These are phyloP conservation scores for Enteromius fasciolatus DNA, from an alignment of 2,797 vertebrate species.

Conservation along the genomic window DNA sequence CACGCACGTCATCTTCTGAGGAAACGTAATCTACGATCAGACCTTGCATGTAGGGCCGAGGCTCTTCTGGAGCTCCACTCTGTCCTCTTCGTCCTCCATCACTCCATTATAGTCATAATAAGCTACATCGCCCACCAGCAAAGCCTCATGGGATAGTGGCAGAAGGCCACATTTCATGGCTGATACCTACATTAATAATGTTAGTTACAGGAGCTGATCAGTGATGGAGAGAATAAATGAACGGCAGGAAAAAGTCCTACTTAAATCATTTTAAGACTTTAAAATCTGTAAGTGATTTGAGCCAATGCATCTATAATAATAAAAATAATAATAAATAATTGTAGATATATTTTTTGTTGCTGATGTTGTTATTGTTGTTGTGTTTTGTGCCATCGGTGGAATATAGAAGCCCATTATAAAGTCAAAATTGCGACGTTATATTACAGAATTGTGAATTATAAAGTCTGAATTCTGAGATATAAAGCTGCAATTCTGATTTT, in stretches of 20 bases:
- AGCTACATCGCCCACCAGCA: conserved; percentile 91
- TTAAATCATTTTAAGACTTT: background rate
- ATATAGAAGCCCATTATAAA: too few relatives aligned
- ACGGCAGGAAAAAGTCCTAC: background rate
- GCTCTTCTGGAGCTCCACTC: conserved; percentile 93
- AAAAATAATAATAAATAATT: background rate
- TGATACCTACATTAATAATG: conserved; percentile 80
- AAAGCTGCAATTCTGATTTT: too few relatives aligned
- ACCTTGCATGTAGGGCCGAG: conserved; percentile 97
- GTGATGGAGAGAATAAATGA: background rate
- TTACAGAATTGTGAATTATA: too few relatives aligned
- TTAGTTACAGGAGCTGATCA: background rate
- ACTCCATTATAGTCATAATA: conserved; percentile 91
- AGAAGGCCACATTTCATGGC: conserved; percentile 94
- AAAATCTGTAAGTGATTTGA: background rate
- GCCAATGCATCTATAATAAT: background rate
- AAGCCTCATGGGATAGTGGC: conserved; percentile 90
- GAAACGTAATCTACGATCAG: background rate
- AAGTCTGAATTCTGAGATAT: too few relatives aligned
- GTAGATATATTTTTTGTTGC: too few relatives aligned
- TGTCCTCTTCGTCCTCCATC: conserved; percentile 90
- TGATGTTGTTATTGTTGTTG: too few relatives aligned
- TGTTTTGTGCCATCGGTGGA: too few relatives aligned
- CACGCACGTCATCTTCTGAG: background rate
- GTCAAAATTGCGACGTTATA: too few relatives aligned